Base-by-base conservation (phyloP, 2,797 vertebrate genomes). In the Poecilia gillii region DNA sequence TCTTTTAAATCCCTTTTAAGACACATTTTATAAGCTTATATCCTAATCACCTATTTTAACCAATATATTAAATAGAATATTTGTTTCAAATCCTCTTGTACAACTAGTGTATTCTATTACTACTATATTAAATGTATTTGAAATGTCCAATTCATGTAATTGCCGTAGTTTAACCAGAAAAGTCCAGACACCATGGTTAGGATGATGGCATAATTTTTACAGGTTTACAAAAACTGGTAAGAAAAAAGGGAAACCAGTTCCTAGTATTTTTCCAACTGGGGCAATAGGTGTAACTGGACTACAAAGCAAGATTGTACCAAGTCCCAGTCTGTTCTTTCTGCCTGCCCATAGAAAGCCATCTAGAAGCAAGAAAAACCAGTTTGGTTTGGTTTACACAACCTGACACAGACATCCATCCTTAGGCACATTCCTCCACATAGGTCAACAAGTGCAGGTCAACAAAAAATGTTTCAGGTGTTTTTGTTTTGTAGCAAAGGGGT, bases 291-390 rank as follows among this genome's bases (percentile, higher is more conserved):
- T 78, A 62, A 76, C 28, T 47, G 51, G 3, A 74, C 31, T 64
- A 64, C 16, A 36, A 64, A 64, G 33, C 36, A 39, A 82, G 55
- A 79, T 75, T 77, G 2, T 55, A 78, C 74, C 31, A 80, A 16
- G 77, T 82, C 75, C 33, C 47, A 53, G 75, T 79, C 59, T 84
- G 46, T 79, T 47, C 57, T 74, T 71, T 9, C 23, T 41, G 23
- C 43, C 57, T 39, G 72, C 33, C 73, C 43, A 74, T 6, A 87
- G 55, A 36, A 36, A 41, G 80, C 31, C 41, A 55, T 36, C 39
- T 23, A 13, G 77, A 39, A 74, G 70, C 90, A 76, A 86, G 90
- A 93, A 91, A 91, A 94, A 93, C 88, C 89, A 82, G 93, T 92
- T 70, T 28, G 36, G 81, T n/a, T n/a, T n/a, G n/a, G n/a, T 80